Conservation (phyloP, 2,797 vertebrate species). For the Mormyrops attenuatus region DNA sequence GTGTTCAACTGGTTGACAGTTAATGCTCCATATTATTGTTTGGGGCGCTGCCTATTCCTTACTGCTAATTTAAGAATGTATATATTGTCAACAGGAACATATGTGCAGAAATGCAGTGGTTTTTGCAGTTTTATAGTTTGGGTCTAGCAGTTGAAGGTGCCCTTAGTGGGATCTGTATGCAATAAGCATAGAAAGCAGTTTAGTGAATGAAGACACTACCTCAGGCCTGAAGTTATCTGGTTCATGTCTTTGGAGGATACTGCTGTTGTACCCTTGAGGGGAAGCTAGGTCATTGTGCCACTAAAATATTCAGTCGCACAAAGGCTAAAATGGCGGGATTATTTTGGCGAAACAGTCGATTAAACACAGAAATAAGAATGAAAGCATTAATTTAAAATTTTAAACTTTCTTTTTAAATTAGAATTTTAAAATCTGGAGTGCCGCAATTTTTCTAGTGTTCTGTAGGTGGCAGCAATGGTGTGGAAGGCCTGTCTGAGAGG, state of each 20-base stretch:
- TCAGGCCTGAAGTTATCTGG: background rate
- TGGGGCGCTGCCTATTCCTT: background rate
- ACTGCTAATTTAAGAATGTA: background rate
- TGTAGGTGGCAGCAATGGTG: slow-evolving; percentile 8
- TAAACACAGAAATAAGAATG: background rate
- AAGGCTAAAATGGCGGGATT: background rate
- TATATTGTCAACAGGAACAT: background rate
- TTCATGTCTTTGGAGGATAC: background rate
- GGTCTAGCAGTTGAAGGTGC: background rate
- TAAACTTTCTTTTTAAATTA: background rate
- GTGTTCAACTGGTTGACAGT: background rate
- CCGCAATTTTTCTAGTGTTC: background rate
- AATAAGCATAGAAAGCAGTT: background rate
- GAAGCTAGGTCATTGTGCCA: background rate
- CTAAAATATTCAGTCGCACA: background rate
- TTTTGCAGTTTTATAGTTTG: background rate
- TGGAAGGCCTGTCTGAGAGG: background rate
- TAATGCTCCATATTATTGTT: background rate
- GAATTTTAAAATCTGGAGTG: background rate
- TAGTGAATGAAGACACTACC: background rate
- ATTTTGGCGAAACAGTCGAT: background rate
- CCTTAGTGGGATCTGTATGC: background rate
- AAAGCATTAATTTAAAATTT: background rate
- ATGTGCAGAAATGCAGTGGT: background rate
- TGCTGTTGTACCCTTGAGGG: background rate